phyloP scores from a whole-genome alignment of 23 tunicate genomes.

The Phallusia fumigata region DNA sequence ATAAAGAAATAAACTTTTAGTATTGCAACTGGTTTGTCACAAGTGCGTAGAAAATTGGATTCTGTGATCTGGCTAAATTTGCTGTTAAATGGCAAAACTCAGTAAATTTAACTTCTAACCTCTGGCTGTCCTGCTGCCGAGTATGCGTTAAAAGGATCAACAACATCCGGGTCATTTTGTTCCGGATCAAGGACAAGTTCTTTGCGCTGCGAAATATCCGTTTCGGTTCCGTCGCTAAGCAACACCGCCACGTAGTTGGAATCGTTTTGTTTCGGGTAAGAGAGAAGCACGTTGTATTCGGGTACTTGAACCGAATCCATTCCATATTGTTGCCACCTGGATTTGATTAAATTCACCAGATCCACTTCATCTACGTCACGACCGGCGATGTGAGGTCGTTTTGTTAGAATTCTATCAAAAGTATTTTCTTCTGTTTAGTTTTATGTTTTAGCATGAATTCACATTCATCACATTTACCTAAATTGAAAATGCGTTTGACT shows the following conservation, averaged over 20 bases:
- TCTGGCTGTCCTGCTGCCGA: conserved; percentile 60
- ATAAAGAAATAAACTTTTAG: not conserved
- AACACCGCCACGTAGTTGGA: conserved; percentile 55
- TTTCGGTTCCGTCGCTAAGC: conserved; percentile 32
- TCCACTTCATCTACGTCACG: conserved; percentile 55
- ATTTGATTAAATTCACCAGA: conserved; percentile 48
- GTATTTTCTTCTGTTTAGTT: no score
- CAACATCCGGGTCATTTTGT: conserved; percentile 65
- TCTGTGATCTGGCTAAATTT: no score
- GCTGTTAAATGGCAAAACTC: no score
- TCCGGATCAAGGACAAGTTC: conserved; percentile 69
- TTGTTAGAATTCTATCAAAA: conserved; percentile 30
- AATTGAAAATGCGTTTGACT: not conserved
- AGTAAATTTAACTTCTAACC: conserved; percentile 10
- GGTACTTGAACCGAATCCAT: conserved; percentile 51
- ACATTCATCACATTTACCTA: no score
- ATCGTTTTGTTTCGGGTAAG: conserved; percentile 74
- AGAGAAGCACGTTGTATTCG: conserved; percentile 73
- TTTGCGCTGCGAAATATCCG: conserved; percentile 41
- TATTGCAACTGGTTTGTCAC: not conserved
- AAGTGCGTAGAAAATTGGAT: no score
- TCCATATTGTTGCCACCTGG: conserved; percentile 47
- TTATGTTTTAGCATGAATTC: no score
- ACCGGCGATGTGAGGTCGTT: conserved; percentile 76
- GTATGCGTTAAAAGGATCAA: conserved; percentile 88